These are phyloP conservation scores for Solenodon paradoxus DNA, from an alignment of 2,113 vertebrate species.

Conservation along the genomic window DNA sequence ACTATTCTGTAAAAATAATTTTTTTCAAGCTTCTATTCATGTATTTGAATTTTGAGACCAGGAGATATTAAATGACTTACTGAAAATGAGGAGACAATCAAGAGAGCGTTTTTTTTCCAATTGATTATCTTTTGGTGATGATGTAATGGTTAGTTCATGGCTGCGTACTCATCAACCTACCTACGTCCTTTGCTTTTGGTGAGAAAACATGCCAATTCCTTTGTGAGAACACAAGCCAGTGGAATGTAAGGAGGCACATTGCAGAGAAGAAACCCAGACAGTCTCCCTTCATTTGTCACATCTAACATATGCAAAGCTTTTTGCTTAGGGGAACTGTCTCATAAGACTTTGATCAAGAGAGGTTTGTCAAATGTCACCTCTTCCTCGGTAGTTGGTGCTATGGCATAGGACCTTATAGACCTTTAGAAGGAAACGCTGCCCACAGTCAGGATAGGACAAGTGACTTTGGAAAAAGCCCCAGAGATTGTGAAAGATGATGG, in stretches of 20 bases:
- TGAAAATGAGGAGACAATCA: neutral
- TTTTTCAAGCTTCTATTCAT: neutral
- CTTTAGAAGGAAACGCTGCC: neutral
- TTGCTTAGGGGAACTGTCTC: neutral
- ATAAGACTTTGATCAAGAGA: neutral
- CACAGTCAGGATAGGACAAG: too few species aligned
- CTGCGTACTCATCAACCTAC: neutral
- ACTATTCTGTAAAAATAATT: neutral
- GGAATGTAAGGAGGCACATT: fast-evolving
- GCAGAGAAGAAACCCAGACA: neutral
- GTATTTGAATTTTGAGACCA: neutral
- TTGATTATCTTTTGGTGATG: neutral
- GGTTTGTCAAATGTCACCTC: neutral
- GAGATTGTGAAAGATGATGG: neutral
- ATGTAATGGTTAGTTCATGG: neutral
- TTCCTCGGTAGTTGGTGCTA: neutral
- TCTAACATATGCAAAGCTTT: neutral
- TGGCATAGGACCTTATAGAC: neutral
- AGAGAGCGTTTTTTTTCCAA: too few species aligned
- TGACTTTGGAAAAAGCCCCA: neutral
- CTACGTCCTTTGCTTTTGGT: neutral
- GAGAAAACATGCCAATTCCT: neutral
- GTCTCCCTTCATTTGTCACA: neutral
- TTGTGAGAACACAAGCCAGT: neutral
- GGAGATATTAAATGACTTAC: neutral